A percentile compares a stretch with the other conserved stretches of the same genome.
Evolutionary conservation across 2,113 vertebrate species (phyloP).

Genomic region (Lepidiolamprologus cunningtoni): DNA sequence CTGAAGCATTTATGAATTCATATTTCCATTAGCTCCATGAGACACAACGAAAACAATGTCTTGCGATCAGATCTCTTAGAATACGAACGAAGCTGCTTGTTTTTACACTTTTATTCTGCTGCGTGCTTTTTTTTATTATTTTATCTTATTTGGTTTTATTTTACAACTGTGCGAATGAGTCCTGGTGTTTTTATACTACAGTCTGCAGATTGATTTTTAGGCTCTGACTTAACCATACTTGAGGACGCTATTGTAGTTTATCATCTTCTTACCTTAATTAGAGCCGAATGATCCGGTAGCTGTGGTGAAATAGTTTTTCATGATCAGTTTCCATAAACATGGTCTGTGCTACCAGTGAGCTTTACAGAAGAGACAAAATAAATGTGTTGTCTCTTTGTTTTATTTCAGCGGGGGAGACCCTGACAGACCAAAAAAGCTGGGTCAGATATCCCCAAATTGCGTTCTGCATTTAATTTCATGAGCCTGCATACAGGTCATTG

Average conservation of each 20-base stretch:
- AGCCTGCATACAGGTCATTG: not conserved
- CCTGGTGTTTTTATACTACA: conserved; percentile 3
- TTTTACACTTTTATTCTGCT: not conserved
- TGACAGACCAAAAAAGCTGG: not conserved
- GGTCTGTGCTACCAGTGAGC: not conserved
- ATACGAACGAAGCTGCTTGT: not conserved
- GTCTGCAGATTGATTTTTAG: not conserved
- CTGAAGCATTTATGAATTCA: not conserved
- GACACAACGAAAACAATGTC: not conserved
- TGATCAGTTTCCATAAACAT: not conserved
- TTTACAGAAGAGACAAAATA: not conserved
- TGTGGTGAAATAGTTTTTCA: not conserved
- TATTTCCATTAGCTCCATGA: not conserved
- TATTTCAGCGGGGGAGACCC: not conserved
- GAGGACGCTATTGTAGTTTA: not conserved
- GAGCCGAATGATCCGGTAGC: not conserved
- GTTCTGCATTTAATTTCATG: not conserved
- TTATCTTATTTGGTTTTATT: not conserved
- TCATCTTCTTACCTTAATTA: not conserved
- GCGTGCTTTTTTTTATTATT: not conserved
- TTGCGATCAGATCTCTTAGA: not conserved
- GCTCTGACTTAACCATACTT: not conserved
- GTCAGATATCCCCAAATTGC: not conserved
- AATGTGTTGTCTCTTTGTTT: not conserved
- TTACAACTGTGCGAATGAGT: not conserved